A percentile compares a stretch with the other conserved stretches of the same genome.
These are phyloP conservation scores for Camponotus floridanus DNA, from an alignment of 1,140 invertebrate species.

Conservation along the genomic window DNA sequence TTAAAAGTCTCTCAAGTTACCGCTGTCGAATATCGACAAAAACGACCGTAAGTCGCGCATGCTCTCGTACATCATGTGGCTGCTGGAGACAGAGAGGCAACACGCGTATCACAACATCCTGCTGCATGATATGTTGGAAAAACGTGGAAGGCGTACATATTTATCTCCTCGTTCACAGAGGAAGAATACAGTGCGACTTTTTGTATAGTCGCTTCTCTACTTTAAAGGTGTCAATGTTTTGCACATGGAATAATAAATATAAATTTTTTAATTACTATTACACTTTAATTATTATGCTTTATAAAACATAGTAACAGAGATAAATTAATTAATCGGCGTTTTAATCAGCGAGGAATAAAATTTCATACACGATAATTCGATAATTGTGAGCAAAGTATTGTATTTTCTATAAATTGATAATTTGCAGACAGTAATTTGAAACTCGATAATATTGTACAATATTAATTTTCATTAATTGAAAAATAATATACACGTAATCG, in stretches of 20 bases:
- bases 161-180: neutral
- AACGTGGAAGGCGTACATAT: slow-evolving; percentile 14
- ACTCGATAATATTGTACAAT: neutral
- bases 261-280: slow-evolving; percentile 2
- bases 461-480: neutral
- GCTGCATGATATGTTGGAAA: neutral
- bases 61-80: slow-evolving; percentile 63
- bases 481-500: neutral
- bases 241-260: neutral
- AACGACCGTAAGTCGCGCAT: slow-evolving; percentile 73
- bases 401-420: neutral
- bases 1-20: slow-evolving; percentile 75
- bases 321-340: slow-evolving; percentile 23
- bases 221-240: neutral
- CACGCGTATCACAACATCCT: slow-evolving; percentile 65
- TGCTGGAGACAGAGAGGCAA: slow-evolving; percentile 45
- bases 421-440: slow-evolving; percentile 3
- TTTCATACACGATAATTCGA: slow-evolving; percentile 4
- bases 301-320: neutral
- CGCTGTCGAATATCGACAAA: slow-evolving; percentile 76
- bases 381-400: neutral
- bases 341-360: slow-evolving; percentile 26
- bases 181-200: neutral
- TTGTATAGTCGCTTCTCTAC: neutral
- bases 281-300: neutral